Base-by-base conservation (phyloP, 2,797 vertebrate species). In the Sebastiscus tertius region DNA sequence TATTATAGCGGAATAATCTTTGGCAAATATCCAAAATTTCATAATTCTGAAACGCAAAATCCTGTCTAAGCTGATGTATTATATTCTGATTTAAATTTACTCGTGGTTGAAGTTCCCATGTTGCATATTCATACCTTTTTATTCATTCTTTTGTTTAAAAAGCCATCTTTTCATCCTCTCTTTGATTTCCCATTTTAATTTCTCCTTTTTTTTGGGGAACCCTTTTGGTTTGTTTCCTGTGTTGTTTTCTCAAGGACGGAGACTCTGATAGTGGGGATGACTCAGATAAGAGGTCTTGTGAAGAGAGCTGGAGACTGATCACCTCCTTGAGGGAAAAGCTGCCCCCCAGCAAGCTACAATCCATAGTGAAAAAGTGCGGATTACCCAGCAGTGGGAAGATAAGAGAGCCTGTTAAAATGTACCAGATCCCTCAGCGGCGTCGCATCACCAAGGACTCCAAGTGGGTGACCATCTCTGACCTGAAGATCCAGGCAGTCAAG, bases 221-320 rank as follows among this genome's bases (percentile, higher is more conserved):
- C 94, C 89, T 95, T 95, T 93, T 97, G 95, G 97, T 96, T 96
- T 94, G 94, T 97, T 97, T 97, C 96, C 97, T 97, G 96, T 97
- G 96, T 97, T 97, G 95, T 98, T 98, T 97, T 97, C 95, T 97
- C 94, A 99, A 99, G 99, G 99, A 99, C 87, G 98, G 98, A 94
- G 99, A 99, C 96, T 99, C 99, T 97, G 99, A 99, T 98, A 99
- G 98, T 98, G 99, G 99, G 88, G 99, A 99, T 96, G 99, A 99
- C 97, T 99, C 99, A 95, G 99, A 99, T 98, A 99, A 98, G 97
- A 97, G 98, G 92, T 99, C 99, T 92, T 99, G 99, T 85, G 99
- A 99, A 92, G 99, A 99, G 95, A 99, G 99, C 96, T 99, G 99
- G 99, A 98, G 98, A 95, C 96, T 99, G 95, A 99, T 99, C 93